Conservation (phyloP, 2,113 vertebrate genomes). For the Lanius collurio region DNA sequence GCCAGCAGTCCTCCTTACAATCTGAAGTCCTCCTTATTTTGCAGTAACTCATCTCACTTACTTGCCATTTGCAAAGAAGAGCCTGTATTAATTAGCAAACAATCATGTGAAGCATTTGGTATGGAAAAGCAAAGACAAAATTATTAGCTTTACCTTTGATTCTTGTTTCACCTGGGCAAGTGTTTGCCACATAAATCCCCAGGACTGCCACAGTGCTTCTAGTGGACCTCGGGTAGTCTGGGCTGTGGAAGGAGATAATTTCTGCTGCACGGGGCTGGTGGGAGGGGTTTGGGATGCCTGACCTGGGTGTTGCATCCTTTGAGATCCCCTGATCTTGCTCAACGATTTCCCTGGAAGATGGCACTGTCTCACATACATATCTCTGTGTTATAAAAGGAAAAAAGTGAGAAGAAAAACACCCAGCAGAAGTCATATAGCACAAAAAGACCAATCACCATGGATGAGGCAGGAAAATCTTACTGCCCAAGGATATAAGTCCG, state of each 20-base stretch:
- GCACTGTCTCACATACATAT: not conserved
- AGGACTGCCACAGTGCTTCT: not conserved
- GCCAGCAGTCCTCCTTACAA: not conserved
- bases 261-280: not conserved
- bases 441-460: not conserved
- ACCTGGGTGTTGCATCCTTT: accelerated
- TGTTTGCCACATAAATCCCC: not conserved
- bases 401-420: not conserved
- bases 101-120: not conserved
- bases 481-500: not conserved
- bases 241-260: not conserved
- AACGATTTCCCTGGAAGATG: accelerated
- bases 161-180: not conserved
- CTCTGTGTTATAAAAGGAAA: not conserved
- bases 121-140: not conserved
- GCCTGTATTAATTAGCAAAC: not conserved
- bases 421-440: not conserved
- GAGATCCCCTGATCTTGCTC: not conserved
- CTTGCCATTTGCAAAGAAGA: not conserved
- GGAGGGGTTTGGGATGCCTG: not conserved
- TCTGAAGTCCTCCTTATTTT: not conserved
- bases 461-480: not conserved
- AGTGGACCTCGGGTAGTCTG: not conserved
- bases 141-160: not conserved
- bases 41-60: not conserved